Conservation (phyloP, 2,113 vertebrate species). For the Delphinapterus leucas region DNA sequence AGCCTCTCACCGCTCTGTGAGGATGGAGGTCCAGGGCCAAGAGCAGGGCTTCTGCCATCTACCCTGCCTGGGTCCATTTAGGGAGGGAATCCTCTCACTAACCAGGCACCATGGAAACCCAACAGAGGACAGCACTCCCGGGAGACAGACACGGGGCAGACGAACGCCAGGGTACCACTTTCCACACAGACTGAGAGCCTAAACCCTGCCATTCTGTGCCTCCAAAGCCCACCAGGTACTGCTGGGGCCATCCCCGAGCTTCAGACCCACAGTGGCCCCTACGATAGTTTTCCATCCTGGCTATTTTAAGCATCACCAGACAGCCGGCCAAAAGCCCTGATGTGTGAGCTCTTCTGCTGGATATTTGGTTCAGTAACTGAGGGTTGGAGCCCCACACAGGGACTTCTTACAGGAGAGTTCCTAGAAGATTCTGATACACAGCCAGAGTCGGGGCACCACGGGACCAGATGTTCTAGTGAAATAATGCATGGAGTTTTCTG, state of each 20-base stretch:
- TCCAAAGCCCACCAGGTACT: background rate
- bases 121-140: background rate
- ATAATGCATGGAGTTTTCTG: background rate
- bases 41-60: background rate
- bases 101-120: background rate
- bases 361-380: background rate
- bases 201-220: background rate
- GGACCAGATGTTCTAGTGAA: background rate
- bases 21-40: background rate
- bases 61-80: background rate
- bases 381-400: background rate
- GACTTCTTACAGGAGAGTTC: background rate
- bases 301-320: background rate
- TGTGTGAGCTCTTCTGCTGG: background rate
- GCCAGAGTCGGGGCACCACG: background rate
- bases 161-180: background rate
- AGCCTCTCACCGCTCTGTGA: background rate
- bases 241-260: fast-evolving
- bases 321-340: background rate
- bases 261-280: background rate
- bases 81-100: background rate
- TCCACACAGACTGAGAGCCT: background rate
- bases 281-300: background rate
- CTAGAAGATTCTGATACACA: background rate
- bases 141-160: background rate